phyloP scores from a whole-genome alignment of 2,113 vertebrate genomes.

The Brienomyrus brachyistius region DNA sequence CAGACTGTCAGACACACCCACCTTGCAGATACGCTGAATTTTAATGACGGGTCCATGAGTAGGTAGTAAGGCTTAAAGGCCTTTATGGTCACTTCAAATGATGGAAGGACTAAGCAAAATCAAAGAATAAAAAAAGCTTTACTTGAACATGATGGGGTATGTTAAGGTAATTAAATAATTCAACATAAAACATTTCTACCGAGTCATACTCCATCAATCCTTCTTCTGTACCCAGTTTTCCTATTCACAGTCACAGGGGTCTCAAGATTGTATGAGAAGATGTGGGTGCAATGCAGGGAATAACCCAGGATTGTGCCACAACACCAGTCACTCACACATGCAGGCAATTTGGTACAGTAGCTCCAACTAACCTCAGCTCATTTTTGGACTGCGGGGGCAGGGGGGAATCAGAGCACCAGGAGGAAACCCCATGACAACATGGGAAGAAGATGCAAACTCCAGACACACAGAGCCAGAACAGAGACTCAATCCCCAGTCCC shows the following conservation, averaged over 20 bases:
- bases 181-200: not conserved
- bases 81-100: constrained; percentile 57
- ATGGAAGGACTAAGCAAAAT: constrained; percentile 51
- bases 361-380: not conserved
- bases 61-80: constrained; percentile 45
- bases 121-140: not conserved
- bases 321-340: not conserved
- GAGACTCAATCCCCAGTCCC: not conserved
- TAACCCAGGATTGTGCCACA: not conserved
- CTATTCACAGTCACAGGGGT: not conserved
- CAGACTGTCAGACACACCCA: constrained; percentile 22
- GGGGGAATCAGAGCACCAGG: not conserved
- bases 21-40: constrained; percentile 52
- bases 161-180: constrained; percentile 3
- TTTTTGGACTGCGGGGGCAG: not conserved
- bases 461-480: not conserved
- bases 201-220: not conserved
- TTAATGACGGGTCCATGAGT: constrained; percentile 42
- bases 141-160: not conserved
- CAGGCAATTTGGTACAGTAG: not conserved
- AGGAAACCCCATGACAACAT: not conserved
- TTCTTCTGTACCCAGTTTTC: not conserved
- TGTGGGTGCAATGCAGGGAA: not conserved
- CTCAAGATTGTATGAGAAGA: not conserved
- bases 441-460: not conserved